Percentiles rank a stretch among this genome's conserved stretches.
Evolutionary conservation across 2,113 vertebrate genomes (phyloP).

Genomic region (Chaetorhynchus papuensis): DNA sequence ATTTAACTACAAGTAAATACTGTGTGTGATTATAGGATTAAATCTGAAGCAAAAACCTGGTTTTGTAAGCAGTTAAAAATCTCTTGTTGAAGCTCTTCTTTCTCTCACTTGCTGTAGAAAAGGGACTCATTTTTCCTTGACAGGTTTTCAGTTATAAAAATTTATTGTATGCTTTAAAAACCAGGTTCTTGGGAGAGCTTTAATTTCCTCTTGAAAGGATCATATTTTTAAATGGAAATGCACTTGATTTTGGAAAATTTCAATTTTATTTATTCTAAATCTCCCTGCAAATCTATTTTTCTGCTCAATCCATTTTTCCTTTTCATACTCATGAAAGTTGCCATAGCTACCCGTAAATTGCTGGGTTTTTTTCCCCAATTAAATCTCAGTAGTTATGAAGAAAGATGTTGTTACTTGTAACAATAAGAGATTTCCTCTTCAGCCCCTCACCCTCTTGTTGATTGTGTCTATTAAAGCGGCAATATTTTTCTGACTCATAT

Average conservation of each 20-base stretch:
- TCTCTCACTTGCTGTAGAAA: neutral
- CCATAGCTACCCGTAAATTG: slow-evolving; percentile 9
- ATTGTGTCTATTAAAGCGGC: neutral
- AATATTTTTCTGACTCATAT: neutral
- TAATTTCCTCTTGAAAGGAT: neutral
- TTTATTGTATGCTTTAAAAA: neutral
- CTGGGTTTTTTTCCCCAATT: neutral
- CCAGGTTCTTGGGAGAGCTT: neutral
- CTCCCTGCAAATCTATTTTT: neutral
- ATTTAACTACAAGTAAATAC: slow-evolving; percentile 27
- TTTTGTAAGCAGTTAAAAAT: slow-evolving; percentile 35
- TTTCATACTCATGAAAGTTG: neutral
- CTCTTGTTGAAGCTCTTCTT: neutral
- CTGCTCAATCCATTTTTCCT: neutral
- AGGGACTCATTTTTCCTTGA: neutral
- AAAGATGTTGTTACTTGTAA: neutral
- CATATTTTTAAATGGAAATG: neutral
- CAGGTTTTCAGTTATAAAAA: slow-evolving; percentile 1
- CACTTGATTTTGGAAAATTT: neutral
- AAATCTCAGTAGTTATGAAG: neutral
- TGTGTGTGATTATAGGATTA: slow-evolving; percentile 52
- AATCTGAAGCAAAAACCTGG: slow-evolving; percentile 3
- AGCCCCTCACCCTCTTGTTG: neutral
- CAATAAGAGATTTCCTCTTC: neutral
- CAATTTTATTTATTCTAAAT: neutral